Base-by-base conservation (phyloP, 2,888 invertebrate genomes). In the Thalpophila matura region DNA sequence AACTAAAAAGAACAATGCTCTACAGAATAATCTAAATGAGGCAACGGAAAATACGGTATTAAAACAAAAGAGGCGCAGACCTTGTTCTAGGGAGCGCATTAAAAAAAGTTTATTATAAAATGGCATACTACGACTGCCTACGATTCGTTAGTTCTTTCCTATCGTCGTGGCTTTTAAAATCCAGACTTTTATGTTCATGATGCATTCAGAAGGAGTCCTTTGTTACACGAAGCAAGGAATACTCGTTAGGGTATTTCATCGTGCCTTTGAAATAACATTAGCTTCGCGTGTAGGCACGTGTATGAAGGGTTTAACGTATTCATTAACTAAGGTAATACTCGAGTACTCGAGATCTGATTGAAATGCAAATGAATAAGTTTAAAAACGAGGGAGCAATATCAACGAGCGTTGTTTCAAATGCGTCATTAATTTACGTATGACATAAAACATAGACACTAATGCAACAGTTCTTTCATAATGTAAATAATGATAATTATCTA, bases 191-290 rank as follows among this genome's bases (percentile, higher is more conserved):
- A 84, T 86, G 83, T 87, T 88, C 82, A 85, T 86, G 88, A 83
- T 86, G 89, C 89, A 90, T 93, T 92, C 91, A 93, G 82, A 84
- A 87, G 83, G 81, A 87, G 74, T 82, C 85, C 85, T 93, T 94
- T 94, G 91, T 93, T 90, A 83, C 61, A 72, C 70, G 73, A 81
- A 86, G 87, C 84, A 91, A 90, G 86, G 84, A 88, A 86, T 89
- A 90, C 90, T 92, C 92, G 90, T 93, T 92, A 92, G 91, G 87
- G 89, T 91, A 88, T 90, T 89, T 86, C 83, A 59, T 82, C 82
- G 80, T 89, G 82, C 87, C 85, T 92, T 91, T 89, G 88, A 88
- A 91, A 91, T 90, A 84, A 89, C 83, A 91, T 92, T 91, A 91
- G 86, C 89, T 82, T 78, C 73, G 80, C 85, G 79, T 87, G 86